These are phyloP conservation scores for Dynastes maya DNA, from an alignment of 2,888 invertebrate genomes.

Conservation along the genomic window DNA sequence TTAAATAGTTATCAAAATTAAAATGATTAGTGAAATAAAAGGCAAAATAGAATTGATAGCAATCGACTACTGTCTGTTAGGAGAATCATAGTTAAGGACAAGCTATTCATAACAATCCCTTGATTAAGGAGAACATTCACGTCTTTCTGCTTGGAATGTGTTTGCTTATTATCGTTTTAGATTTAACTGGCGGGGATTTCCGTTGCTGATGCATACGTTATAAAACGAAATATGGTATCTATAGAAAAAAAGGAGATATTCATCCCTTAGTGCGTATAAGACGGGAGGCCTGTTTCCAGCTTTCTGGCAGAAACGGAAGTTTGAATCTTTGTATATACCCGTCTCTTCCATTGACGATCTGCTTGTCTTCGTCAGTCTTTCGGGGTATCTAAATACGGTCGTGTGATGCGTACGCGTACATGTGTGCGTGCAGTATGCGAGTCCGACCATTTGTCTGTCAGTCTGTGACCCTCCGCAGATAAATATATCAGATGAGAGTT, in stretches of 20 bases:
- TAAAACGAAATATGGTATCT: not conserved
- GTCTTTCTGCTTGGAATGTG: too few relatives aligned
- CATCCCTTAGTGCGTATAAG: not conserved
- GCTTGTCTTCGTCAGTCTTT: conserved; percentile 2
- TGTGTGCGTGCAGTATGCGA: conserved; percentile 65
- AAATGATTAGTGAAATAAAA: too few relatives aligned
- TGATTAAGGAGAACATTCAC: too few relatives aligned
- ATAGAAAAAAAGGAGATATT: not conserved
- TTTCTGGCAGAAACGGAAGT: conserved; percentile 70
- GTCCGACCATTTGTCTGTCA: conserved; percentile 69
- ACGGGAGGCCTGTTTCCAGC: conserved; percentile 69
- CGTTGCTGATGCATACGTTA: not conserved
- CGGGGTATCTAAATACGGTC: not conserved
- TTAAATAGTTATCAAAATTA: too few relatives aligned
- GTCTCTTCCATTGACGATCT: conserved; percentile 4
- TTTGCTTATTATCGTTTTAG: not conserved
- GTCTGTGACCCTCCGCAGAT: conserved; percentile 62
- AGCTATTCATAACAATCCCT: too few relatives aligned
- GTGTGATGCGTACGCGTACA: conserved; percentile 48
- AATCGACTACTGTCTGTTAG: too few relatives aligned
- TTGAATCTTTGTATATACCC: conserved; percentile 26
- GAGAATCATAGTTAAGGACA: too few relatives aligned
- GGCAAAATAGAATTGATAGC: too few relatives aligned
- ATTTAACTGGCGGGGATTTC: not conserved
- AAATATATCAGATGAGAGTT: conserved; percentile 65